These are phyloP conservation scores for Emydocephalus ijimae DNA, from an alignment of 2,113 vertebrate species.

Conservation along the genomic window DNA sequence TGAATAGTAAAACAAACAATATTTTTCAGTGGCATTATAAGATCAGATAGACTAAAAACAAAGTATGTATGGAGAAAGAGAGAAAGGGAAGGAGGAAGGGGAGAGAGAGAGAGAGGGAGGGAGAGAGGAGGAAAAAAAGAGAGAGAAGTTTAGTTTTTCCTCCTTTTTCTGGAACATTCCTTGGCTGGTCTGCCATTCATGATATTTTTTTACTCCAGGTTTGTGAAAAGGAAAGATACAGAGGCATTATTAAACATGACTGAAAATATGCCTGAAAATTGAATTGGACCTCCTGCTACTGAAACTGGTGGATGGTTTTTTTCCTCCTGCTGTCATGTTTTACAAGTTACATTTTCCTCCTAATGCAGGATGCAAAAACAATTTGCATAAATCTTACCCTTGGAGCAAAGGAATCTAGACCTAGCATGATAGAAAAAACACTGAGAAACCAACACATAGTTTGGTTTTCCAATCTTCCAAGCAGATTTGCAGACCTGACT, in stretches of 20 bases:
- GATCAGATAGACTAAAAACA: background rate
- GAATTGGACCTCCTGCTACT: background rate
- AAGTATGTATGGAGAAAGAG: background rate
- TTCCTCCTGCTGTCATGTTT: background rate
- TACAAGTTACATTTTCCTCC: background rate
- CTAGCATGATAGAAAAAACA: background rate
- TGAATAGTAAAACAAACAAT: background rate
- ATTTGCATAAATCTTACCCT: background rate
- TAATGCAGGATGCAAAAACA: background rate
- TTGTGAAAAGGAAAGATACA: background rate
- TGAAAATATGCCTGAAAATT: background rate
- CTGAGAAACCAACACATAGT: background rate
- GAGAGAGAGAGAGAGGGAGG: background rate
- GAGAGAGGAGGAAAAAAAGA: background rate
- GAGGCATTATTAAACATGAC: background rate
- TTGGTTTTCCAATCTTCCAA: background rate
- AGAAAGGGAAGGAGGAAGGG: background rate
- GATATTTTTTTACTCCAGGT: background rate
- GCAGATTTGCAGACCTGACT: background rate
- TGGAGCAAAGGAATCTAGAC: background rate
- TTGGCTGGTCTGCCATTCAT: background rate
- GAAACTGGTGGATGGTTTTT: background rate
- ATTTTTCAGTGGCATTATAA: background rate
- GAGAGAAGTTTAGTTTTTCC: background rate
- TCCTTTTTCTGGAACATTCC: background rate